A percentile compares a stretch with the other conserved stretches of the same genome.
Evolutionary conservation across 2,888 invertebrate species (phyloP).

Genomic region (Platerodrilus igneus): DNA sequence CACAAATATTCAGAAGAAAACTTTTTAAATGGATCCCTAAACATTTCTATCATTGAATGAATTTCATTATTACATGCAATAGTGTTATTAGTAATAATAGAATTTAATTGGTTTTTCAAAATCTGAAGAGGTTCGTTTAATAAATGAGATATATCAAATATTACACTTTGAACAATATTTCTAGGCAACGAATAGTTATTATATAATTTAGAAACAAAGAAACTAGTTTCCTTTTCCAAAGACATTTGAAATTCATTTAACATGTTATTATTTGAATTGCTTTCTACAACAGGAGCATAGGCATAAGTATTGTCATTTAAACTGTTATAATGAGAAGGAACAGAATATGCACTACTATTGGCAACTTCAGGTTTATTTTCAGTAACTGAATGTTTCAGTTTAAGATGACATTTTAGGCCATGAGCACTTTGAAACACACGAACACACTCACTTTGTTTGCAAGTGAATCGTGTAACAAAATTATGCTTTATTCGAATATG

Average conservation of each 20-base stretch:
- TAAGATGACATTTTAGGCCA: too few species aligned
- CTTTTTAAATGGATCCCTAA: neutral
- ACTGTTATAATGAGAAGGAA: too few species aligned
- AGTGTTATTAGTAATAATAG: neutral
- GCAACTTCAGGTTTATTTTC: too few species aligned
- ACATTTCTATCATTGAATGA: neutral
- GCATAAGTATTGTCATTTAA: too few species aligned
- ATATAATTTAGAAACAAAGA: constrained; percentile 4
- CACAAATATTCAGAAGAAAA: constrained; percentile 1
- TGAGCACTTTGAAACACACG: too few species aligned
- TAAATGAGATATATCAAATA: neutral
- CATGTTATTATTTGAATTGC: constrained; percentile 1
- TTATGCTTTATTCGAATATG: constrained; percentile 6
- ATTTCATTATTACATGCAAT: neutral
- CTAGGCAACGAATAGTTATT: neutral
- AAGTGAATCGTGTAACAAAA: neutral
- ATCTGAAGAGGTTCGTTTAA: neutral
- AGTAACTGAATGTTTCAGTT: too few species aligned
- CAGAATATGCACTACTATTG: too few species aligned
- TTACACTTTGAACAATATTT: constrained; percentile 1
- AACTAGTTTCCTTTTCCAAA: neutral
- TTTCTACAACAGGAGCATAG: neutral
- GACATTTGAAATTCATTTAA: neutral
- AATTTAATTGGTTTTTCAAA: neutral
- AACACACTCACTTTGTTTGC: constrained; percentile 3